Base-by-base conservation (phyloP, 2,113 vertebrate genomes). In the Tachycineta bicolor region DNA sequence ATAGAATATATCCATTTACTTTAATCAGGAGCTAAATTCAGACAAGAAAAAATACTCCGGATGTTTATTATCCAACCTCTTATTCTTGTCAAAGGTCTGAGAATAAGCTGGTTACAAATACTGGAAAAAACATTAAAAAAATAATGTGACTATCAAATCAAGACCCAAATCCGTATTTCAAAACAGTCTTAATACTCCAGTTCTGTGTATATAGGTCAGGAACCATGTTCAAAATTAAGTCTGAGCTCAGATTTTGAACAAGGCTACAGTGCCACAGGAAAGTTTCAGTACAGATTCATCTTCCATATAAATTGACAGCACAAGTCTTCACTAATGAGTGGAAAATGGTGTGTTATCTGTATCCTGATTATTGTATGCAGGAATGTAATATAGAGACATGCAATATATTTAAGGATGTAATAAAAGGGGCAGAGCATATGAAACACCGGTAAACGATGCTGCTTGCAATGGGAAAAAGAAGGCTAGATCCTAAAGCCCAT, bases 21-120 rank as follows among this genome's bases (percentile, higher is more conserved):
- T 88, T 95, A 94, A 92, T 52, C 50, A 68, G 15, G 4, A 88
- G 44, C 60, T 85, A 88, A 90, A 90, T 90, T 83, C 77, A 92
- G 34, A 83, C 23, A 85, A 82, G 47, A 63, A 93, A 91, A 89
- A 83, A 59, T 19, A 47, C 10, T 71, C 14, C 0, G 0, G 76
- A n/a, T 83, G 91, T 69, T 95, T 90, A 74, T 77, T 70, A 93
- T 50, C 20, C 56, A 83, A 67, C 5, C 23, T 55, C 71, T 68
- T 70, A 44, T 29, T 86, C 67, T 83, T 46, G 14, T 81, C 49
- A 71, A 83, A 64, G 25, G 49, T 41, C 46, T 86, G 60, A 90
- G 56, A 90, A 89, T 56, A 86, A 85, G 90, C 2, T 50, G 33
- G 67, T 63, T 80, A 78, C 10, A 71, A 75, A 71, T 49, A 90